Conservation (phyloP, 2,797 vertebrate genomes). For the Falco cherrug region DNA sequence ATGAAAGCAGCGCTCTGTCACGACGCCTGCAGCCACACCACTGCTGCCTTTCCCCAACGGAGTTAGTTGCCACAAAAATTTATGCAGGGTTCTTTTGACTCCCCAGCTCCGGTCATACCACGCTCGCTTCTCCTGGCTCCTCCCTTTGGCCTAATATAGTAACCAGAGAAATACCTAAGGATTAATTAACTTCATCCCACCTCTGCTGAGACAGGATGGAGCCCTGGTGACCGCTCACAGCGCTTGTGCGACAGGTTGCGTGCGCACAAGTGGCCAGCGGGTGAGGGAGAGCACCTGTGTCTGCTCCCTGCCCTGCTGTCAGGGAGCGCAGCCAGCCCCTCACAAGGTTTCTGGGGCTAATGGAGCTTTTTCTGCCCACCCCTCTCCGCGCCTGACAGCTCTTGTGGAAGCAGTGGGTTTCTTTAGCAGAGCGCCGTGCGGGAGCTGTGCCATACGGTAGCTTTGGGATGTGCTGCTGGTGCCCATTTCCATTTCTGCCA, state of each 20-base stretch:
- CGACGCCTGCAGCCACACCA: accelerated
- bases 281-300: accelerated
- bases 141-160: neutral
- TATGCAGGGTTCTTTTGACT: neutral
- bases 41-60: neutral
- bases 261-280: neutral
- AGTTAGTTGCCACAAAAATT: neutral
- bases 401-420: neutral
- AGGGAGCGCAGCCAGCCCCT: neutral
- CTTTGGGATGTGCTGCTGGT: neutral
- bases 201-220: neutral
- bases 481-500: neutral
- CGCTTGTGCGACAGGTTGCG: neutral
- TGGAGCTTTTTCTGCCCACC: neutral
- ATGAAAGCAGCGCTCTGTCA: neutral
- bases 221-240: neutral
- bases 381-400: neutral
- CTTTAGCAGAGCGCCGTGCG: neutral
- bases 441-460: neutral
- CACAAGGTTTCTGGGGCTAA: neutral
- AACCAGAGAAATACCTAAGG: neutral
- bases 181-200: neutral
- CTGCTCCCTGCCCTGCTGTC: neutral
- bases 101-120: neutral
- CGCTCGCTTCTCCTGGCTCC: neutral